Evolutionary conservation across 2,113 vertebrate genomes (phyloP), one percentile per base, ranked within the genome.

Genomic region (Pterophyllum scalare): DNA sequence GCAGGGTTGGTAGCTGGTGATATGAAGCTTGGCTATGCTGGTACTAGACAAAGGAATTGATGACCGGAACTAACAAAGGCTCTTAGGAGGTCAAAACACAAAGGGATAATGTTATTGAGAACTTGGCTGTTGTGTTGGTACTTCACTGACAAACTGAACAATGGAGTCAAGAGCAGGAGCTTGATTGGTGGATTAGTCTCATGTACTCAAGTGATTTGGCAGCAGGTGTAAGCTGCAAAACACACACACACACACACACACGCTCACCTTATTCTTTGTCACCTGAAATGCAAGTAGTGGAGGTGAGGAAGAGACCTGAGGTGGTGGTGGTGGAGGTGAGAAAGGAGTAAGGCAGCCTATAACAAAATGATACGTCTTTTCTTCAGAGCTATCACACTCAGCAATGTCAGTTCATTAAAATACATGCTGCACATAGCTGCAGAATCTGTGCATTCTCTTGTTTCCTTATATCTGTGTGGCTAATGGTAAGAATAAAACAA

Each of bases 151-250:
- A 70, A 49, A 26, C 62, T 19, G 62, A 65, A 67, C 64, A 67
- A 67, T 40, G 10, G 65, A 70, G 65, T 70, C 65, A 70, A 70
- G 24, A 49, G 24, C 65, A 70, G 65, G 65, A 49, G 43, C 65
- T 70, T 49, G 65, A 70, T 70, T 49, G 65, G 15, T 20, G 65
- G 65, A 70, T 70, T 70, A 70, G 65, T 70, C 43, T 49, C 43
- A 20, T 70, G 43, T 70, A 70, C 46, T 70, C 65, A 70, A 49
- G 65, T 70, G 43, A 70, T 49, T 49, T 70, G 64, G 64, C 64
- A 70, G 40, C 64, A 70, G 15, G 40, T 49, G 64, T 49, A 49
- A 0, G 9, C 64, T 22, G 22, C 38, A 67, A 19, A 11, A 49
- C 40, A 70, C 43, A 20, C 49, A 20, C 17, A 52, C 17, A 8